Evolutionary conservation across 2,113 vertebrate genomes (phyloP).

Genomic region (Mirounga angustirostris): DNA sequence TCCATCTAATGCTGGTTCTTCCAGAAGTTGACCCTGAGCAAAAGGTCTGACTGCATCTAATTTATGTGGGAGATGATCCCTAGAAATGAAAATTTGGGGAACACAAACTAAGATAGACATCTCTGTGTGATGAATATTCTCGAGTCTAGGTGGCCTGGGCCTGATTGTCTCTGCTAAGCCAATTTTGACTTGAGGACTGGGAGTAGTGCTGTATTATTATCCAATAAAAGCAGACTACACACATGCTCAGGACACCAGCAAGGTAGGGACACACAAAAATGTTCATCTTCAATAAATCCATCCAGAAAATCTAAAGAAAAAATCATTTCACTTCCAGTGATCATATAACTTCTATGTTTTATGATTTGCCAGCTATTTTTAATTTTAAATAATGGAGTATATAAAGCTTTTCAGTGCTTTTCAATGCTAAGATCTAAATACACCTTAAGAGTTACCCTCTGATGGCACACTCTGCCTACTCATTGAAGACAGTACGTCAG

Average conservation of each 20-base stretch:
- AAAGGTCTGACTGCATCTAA: not conserved
- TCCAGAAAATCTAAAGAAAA: not conserved
- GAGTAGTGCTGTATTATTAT: not conserved
- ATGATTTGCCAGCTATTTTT: not conserved
- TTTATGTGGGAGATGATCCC: not conserved
- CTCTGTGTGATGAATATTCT: not conserved
- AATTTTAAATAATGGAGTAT: not conserved
- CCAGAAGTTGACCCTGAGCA: not conserved
- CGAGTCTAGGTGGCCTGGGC: not conserved
- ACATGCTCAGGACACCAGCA: not conserved
- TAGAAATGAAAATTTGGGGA: not conserved
- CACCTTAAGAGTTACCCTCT: not conserved
- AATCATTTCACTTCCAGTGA: not conserved
- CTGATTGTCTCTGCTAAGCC: not conserved
- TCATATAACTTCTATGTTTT: not conserved
- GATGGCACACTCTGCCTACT: not conserved
- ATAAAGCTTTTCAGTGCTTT: not conserved
- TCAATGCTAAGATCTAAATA: not conserved
- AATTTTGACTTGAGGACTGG: not conserved
- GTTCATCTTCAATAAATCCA: not conserved
- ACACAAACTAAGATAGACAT: not conserved
- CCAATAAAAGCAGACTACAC: not conserved
- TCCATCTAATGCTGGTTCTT: not conserved
- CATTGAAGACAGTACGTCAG: not conserved
- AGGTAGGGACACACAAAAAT: not conserved